Percentiles rank a stretch among this genome's conserved stretches.
These are phyloP conservation scores for Echinops telfairi DNA, from an alignment of 2,113 vertebrate genomes.

Conservation along the genomic window DNA sequence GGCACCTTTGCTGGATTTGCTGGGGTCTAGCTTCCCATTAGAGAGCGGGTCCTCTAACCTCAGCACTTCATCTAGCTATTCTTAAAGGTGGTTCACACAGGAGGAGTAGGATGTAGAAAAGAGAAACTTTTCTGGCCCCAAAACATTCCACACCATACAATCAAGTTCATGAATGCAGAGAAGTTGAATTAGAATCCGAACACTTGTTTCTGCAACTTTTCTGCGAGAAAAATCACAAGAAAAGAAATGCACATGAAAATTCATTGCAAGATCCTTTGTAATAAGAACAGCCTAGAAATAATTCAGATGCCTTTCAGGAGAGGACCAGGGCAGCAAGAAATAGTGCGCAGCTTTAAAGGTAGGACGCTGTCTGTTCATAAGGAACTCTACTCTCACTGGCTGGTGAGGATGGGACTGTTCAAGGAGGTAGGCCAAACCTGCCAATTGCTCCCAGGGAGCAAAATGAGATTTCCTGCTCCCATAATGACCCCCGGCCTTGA, in stretches of 20 bases:
- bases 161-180: not conserved
- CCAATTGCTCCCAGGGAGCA: too few species aligned
- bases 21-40: too few species aligned
- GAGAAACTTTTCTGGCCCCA: not conserved
- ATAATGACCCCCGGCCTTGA: too few species aligned
- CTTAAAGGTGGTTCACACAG: not conserved
- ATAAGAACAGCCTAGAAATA: not conserved
- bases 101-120: accelerated
- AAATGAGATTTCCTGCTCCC: too few species aligned
- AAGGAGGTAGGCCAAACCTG: too few species aligned
- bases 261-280: not conserved
- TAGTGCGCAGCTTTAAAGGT: too few species aligned
- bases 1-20: too few species aligned
- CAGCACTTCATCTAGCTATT: not conserved
- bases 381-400: too few species aligned
- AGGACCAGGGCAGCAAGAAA: too few species aligned
- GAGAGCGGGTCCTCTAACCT: not conserved
- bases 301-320: not conserved
- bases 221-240: not conserved
- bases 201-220: not conserved
- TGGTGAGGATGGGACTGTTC: too few species aligned
- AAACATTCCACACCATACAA: accelerated
- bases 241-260: too few species aligned
- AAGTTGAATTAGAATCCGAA: not conserved
- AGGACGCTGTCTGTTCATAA: too few species aligned